A percentile compares a stretch with the other conserved stretches of the same genome.
Conservation (phyloP, 2,888 invertebrate genomes). For the Dryobotodes eremita region DNA sequence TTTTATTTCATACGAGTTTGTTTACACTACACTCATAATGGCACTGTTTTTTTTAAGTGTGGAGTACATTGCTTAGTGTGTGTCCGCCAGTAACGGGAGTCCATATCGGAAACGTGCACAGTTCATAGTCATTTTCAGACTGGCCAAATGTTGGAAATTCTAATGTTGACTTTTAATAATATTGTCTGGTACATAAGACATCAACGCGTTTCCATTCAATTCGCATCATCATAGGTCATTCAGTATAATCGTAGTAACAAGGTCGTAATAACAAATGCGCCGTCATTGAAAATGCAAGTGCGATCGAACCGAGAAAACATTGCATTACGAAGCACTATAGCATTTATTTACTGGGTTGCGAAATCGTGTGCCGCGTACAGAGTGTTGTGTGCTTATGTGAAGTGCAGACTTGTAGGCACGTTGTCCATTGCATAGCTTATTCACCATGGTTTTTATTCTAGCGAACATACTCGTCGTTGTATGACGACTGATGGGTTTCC, state of each 20-base stretch:
- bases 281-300: slow-evolving; percentile 80
- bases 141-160: slow-evolving; percentile 48
- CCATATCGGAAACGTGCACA: slow-evolving; percentile 72
- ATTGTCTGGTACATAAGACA: slow-evolving; percentile 81
- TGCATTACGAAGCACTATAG: slow-evolving; percentile 69
- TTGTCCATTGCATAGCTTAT: slow-evolving; percentile 79
- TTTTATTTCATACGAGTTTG: slow-evolving; percentile 69
- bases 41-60: slow-evolving; percentile 84
- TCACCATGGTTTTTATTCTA: slow-evolving; percentile 85
- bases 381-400: slow-evolving; percentile 77
- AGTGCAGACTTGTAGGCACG: slow-evolving; percentile 71
- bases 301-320: slow-evolving; percentile 63
- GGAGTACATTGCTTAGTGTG: slow-evolving; percentile 86
- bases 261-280: slow-evolving; percentile 81
- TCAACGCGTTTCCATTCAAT: slow-evolving; percentile 81
- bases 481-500: slow-evolving; percentile 75
- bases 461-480: slow-evolving; percentile 80
- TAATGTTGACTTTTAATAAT: slow-evolving; percentile 55
- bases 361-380: slow-evolving; percentile 69
- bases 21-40: slow-evolving; percentile 77
- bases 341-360: slow-evolving; percentile 75
- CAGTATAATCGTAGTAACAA: slow-evolving; percentile 76
- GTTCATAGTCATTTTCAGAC: slow-evolving; percentile 72
- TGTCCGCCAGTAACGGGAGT: slow-evolving; percentile 85
- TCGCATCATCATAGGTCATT: slow-evolving; percentile 75